Percentiles rank a stretch among this genome's conserved stretches.
These are phyloP conservation scores for Heterohyrax brucei DNA, from an alignment of 2,797 vertebrate species.

Conservation along the genomic window DNA sequence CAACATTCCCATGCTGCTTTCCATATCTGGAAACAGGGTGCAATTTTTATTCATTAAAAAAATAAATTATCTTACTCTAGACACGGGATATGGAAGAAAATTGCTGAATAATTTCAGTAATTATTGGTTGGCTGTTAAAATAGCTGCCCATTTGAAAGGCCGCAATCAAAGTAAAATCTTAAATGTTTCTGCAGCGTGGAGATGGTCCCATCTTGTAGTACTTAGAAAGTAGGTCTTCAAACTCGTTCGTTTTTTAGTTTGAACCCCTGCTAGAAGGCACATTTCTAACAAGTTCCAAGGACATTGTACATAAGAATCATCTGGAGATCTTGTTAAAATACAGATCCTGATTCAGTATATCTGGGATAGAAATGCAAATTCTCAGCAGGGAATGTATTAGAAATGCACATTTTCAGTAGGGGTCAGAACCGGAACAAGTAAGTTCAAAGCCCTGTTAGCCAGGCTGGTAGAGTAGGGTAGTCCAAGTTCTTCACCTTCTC, in stretches of 20 bases:
- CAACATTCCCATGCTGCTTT: background rate
- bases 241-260: no score
- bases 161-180: slow-evolving; percentile 16
- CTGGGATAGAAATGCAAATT: no score
- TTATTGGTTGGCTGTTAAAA: background rate
- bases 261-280: no score
- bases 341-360: no score
- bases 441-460: no score
- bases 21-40: background rate
- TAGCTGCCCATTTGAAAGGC: background rate
- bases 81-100: background rate
- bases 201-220: background rate
- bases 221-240: background rate
- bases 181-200: background rate
- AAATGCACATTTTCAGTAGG: no score
- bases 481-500: slow-evolving; percentile 23
- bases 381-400: no score
- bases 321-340: no score
- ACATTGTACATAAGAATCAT: no score
- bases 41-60: background rate
- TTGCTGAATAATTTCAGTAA: background rate
- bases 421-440: no score
- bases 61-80: slow-evolving; percentile 7
- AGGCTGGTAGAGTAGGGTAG: background rate
- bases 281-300: no score